Base-by-base conservation (phyloP, 2,888 invertebrate species). In the Lasioglossum malachurum region DNA sequence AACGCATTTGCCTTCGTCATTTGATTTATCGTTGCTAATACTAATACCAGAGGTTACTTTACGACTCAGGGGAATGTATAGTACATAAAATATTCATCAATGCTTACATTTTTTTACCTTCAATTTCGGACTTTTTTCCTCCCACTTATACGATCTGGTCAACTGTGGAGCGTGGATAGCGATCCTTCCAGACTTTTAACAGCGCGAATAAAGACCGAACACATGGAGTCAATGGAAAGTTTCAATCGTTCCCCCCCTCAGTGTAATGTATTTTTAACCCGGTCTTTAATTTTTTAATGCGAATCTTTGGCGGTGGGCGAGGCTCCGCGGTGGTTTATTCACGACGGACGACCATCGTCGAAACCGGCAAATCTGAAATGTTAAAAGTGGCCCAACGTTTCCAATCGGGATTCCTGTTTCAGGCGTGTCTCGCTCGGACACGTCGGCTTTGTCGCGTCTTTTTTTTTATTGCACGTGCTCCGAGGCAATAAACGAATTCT, bases 281-380 rank as follows among this genome's bases (percentile, higher is more conserved):
- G 16, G 23, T 38, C 44, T 74, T 49, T 44, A 74, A 82, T 78
- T 69, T 60, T 49, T 44, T 71, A 23, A 35, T 38, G 74, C 67
- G 16, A 16, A 14, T 53, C 53, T 4, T 27, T 16, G 41, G 19
- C 3, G 38, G 71, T 23, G 16, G 80, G 60, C 44, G 49, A 41
- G 44, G 19, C 75, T 8, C 23, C 69, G 23, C 19, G 8, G 76
- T 60, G 76, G 23, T 60, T 75, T 72, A 72, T 83, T 60, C n/a
- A 60, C 78, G 78, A 87, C 69, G 76, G 46, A 4, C 46, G 3
- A 10, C 67, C 60, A 27, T 27, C 60, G 27, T 69, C 75, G 78
- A 85, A 87, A 82, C 71, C 76, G 72, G 82, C 38, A 74, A 82
- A 84, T 79, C 38, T 73, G 64, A 78, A 81, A 78, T 49, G 84